Conservation (phyloP, 2,113 vertebrate genomes). For the Halichoeres trimaculatus region DNA sequence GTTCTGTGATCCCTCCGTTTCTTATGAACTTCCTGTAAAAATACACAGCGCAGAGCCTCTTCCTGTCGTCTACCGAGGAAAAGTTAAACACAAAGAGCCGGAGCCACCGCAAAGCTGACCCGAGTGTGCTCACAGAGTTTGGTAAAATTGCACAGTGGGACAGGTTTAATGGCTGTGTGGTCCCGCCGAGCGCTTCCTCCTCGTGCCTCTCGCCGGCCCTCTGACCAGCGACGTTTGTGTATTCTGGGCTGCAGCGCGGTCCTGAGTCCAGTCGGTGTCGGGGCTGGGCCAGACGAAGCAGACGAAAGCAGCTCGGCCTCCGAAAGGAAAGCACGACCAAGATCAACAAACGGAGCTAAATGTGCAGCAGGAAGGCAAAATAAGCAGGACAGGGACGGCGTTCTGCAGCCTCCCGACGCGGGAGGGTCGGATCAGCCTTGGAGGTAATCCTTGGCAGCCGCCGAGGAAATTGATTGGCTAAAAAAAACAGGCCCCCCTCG, state of each 20-base stretch:
- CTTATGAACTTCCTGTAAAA: slow-evolving; percentile 69
- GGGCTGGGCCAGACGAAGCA: slow-evolving; percentile 56
- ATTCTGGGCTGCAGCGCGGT: slow-evolving; percentile 49
- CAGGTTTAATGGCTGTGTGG: slow-evolving; percentile 49
- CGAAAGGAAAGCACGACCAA: slow-evolving; percentile 57
- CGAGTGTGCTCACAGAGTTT: slow-evolving; percentile 23
- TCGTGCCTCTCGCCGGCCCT: slow-evolving; percentile 33
- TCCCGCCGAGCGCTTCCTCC: slow-evolving; percentile 26
- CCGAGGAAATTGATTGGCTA: slow-evolving; percentile 76
- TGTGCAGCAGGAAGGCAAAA: slow-evolving; percentile 66
- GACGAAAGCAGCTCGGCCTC: slow-evolving; percentile 32
- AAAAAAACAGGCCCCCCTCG: slow-evolving; percentile 66
- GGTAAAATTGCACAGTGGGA: slow-evolving; percentile 26
- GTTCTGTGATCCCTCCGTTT: slow-evolving; percentile 62
- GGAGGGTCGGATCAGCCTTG: slow-evolving; percentile 41
- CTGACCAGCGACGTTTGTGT: slow-evolving; percentile 65
- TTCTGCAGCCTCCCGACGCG: slow-evolving; percentile 29
- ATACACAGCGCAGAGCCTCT: slow-evolving; percentile 62
- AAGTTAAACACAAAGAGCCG: slow-evolving; percentile 56
- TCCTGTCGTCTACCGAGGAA: slow-evolving; percentile 42
- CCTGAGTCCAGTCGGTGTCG: slow-evolving; percentile 52
- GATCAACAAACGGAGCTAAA: slow-evolving; percentile 72
- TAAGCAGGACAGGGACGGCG: slow-evolving; percentile 53
- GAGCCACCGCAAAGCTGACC: slow-evolving; percentile 33
- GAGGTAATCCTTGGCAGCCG: slow-evolving; percentile 69